These are phyloP conservation scores for Notarius quadriscutis DNA, from an alignment of 2,113 vertebrate genomes.

Conservation along the genomic window DNA sequence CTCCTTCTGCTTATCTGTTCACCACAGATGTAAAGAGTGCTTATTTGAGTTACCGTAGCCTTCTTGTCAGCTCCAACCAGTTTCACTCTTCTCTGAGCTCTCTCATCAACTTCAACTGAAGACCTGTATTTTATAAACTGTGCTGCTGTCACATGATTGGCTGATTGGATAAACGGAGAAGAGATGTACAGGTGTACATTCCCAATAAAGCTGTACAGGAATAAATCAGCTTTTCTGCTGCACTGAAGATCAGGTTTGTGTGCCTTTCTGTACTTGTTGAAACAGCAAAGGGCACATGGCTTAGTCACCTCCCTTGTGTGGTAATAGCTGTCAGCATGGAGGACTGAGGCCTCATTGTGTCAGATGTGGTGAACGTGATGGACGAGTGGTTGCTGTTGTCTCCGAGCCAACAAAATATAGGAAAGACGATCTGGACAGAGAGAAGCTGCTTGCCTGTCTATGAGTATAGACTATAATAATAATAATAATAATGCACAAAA, in stretches of 20 bases:
- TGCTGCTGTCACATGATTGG: neutral
- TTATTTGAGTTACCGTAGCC: neutral
- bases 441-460: neutral
- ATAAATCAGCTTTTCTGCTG: neutral
- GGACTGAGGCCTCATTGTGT: constrained; percentile 41
- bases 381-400: constrained; percentile 13
- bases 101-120: neutral
- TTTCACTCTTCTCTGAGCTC: neutral
- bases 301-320: constrained; percentile 4
- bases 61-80: neutral
- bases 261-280: neutral
- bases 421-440: constrained; percentile 20
- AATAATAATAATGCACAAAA: neutral
- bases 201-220: neutral
- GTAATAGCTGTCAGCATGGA: constrained; percentile 19
- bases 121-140: neutral
- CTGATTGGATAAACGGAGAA: neutral
- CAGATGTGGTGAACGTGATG: neutral
- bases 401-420: constrained; percentile 12
- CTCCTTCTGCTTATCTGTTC: neutral
- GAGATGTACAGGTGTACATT: neutral
- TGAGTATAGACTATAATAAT: neutral
- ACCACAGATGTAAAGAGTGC: neutral
- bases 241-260: neutral
- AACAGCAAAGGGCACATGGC: constrained; percentile 5